phyloP scores from a whole-genome alignment of 2,888 invertebrate genomes.

The Idaea dimidiata region DNA sequence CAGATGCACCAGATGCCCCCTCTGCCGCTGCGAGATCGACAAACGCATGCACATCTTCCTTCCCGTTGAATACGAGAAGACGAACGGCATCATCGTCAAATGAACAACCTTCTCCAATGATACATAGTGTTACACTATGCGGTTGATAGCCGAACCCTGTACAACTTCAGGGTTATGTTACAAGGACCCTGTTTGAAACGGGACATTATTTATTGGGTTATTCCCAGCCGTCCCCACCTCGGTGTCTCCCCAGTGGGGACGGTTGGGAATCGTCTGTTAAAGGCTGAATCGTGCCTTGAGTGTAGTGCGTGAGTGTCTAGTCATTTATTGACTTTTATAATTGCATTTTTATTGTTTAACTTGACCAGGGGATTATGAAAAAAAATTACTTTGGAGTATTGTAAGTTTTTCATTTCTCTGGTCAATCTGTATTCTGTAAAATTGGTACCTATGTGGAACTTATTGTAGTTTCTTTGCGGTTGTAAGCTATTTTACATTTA shows the following conservation, averaged over 20 bases:
- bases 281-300: slow-evolving; percentile 22
- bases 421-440: too few relatives aligned
- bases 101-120: slow-evolving; percentile 35
- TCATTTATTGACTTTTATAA: slow-evolving; percentile 51
- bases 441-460: not conserved
- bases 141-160: slow-evolving; percentile 30
- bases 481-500: too few relatives aligned
- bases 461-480: too few relatives aligned
- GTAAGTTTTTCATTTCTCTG: not conserved
- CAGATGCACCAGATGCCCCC: slow-evolving; percentile 87
- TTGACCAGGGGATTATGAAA: not conserved
- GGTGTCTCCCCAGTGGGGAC: too few relatives aligned
- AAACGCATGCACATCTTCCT: slow-evolving; percentile 86
- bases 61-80: slow-evolving; percentile 80
- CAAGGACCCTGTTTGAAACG: not conserved
- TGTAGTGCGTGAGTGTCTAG: slow-evolving; percentile 67
- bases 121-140: not conserved
- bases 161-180: not conserved
- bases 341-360: slow-evolving; percentile 47
- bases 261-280: not conserved
- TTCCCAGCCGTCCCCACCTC: too few relatives aligned
- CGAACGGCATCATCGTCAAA: slow-evolving; percentile 59
- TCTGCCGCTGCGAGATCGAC: slow-evolving; percentile 87
- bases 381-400: not conserved
- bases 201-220: not conserved